phyloP scores from a whole-genome alignment of 2,113 vertebrate genomes.

The Rhinopomastus cyanomelas region DNA sequence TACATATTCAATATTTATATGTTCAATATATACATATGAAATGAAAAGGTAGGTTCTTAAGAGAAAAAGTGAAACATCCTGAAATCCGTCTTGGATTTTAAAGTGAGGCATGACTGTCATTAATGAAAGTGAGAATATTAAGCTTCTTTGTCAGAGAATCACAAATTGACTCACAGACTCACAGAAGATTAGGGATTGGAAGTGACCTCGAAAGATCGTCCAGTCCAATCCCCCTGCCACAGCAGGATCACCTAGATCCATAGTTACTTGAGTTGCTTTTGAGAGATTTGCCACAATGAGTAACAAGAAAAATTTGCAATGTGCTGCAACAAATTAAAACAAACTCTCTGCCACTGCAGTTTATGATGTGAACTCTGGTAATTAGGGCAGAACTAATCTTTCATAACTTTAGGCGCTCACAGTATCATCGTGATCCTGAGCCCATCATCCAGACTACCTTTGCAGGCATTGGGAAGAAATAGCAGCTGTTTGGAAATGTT shows the following conservation, averaged over 20 bases:
- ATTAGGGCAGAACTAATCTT: constrained; percentile 9
- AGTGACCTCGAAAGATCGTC: too few relatives aligned
- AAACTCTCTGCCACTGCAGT: neutral
- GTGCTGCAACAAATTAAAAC: neutral
- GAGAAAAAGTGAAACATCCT: neutral
- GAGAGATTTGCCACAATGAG: neutral
- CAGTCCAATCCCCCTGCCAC: too few relatives aligned
- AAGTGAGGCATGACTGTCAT: neutral
- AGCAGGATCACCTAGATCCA: too few relatives aligned
- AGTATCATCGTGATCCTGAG: neutral
- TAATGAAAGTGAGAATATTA: neutral
- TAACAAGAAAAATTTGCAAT: neutral
- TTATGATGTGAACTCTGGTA: neutral
- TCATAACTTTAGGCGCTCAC: neutral
- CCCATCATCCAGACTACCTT: neutral
- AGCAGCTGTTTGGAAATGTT: neutral
- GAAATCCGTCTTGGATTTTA: neutral
- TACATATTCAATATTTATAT: too few relatives aligned
- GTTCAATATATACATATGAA: neutral
- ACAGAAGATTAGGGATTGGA: too few relatives aligned
- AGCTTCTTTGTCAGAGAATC: neutral
- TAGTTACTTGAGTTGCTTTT: neutral
- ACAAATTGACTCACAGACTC: too few relatives aligned
- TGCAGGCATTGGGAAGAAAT: neutral
- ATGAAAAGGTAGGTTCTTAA: neutral